phyloP scores from a whole-genome alignment of 2,888 invertebrate species.

The Leucophenga maculata region DNA sequence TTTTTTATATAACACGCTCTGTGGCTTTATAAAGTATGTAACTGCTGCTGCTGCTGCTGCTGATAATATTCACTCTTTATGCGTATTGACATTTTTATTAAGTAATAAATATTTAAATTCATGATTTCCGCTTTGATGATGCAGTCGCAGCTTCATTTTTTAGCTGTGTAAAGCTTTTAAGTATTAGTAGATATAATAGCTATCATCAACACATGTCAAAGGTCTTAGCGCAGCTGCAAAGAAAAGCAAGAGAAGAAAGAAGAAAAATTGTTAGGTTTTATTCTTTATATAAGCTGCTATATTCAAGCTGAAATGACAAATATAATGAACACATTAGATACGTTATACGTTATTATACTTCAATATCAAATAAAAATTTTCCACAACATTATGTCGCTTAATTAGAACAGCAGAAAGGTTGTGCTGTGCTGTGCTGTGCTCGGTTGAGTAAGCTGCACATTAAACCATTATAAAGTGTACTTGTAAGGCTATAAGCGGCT shows the following conservation, averaged over 20 bases:
- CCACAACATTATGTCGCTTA: conserved; percentile 17
- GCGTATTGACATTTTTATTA: conserved; percentile 20
- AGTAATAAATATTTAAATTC: conserved; percentile 24
- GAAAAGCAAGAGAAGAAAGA: conserved; percentile 26
- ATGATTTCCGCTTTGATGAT: conserved; percentile 15
- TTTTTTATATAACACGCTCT: background rate
- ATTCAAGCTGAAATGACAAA: too few species aligned
- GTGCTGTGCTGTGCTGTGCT: background rate
- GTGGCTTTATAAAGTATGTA: background rate
- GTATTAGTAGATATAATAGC: conserved; percentile 45
- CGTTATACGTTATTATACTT: background rate
- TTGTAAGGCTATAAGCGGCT: too few species aligned
- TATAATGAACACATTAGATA: background rate
- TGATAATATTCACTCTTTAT: conserved; percentile 21
- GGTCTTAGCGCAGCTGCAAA: conserved; percentile 49
- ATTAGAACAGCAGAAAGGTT: conserved; percentile 14
- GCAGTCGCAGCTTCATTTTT: background rate
- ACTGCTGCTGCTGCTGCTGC: background rate
- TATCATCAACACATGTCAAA: conserved; percentile 17
- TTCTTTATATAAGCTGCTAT: background rate
- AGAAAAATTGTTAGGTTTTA: background rate
- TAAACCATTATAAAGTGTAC: background rate
- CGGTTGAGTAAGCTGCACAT: background rate
- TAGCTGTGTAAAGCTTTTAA: background rate
- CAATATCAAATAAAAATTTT: conserved; percentile 22